Evolutionary conservation across 2,888 invertebrate species (phyloP).

Genomic region (Aspidiotus rigidus): DNA sequence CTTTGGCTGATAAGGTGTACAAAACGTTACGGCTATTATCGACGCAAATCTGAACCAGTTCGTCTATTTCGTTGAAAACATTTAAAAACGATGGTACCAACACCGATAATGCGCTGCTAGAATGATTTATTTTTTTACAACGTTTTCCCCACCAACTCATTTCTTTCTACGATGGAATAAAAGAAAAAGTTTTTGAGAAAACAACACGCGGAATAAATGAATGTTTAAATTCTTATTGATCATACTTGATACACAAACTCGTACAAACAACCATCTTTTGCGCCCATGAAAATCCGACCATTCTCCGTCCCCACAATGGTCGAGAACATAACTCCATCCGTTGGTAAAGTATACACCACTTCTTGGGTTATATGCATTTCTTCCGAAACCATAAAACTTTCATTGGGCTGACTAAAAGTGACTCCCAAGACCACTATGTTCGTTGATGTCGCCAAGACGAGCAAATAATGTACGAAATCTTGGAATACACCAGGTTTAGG

Average conservation of each 20-base stretch:
- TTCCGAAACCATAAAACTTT: conserved; percentile 44
- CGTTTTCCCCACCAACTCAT: conserved; percentile 56
- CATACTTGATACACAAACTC: conserved; percentile 86
- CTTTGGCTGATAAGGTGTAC: conserved; percentile 82
- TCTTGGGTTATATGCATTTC: conserved; percentile 84
- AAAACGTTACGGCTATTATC: conserved; percentile 83
- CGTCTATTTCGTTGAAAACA: conserved; percentile 77
- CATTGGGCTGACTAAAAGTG: conserved; percentile 43
- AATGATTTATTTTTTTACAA: conserved; percentile 90
- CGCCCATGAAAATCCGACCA: conserved; percentile 90
- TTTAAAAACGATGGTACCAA: conserved; percentile 79
- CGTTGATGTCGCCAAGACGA: conserved; percentile 87
- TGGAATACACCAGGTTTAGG: conserved; percentile 86
- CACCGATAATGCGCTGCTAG: conserved; percentile 75
- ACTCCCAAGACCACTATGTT: conserved; percentile 85
- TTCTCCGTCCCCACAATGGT: conserved; percentile 68
- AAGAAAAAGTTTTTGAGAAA: background rate
- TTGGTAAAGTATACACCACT: conserved; percentile 85
- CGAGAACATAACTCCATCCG: conserved; percentile 77
- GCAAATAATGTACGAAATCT: conserved; percentile 76
- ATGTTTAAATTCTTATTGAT: background rate
- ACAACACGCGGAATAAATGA: background rate
- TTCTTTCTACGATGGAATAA: conserved; percentile 33
- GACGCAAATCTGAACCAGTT: conserved; percentile 75
- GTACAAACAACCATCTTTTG: conserved; percentile 86